These are phyloP conservation scores for Brenthis hecate DNA, from an alignment of 2,888 invertebrate species.

Conservation along the genomic window DNA sequence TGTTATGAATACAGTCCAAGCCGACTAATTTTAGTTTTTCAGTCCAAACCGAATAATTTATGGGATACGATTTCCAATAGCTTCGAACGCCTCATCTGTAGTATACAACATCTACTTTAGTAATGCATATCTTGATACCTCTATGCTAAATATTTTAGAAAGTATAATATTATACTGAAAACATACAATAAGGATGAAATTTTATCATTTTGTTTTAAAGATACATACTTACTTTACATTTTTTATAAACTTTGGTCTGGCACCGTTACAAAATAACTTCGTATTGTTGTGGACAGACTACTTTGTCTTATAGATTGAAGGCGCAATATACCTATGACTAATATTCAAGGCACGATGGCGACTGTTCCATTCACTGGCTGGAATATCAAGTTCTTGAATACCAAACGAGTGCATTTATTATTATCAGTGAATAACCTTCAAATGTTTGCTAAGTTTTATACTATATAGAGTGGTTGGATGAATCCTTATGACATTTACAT, in stretches of 20 bases:
- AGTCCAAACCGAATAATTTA: no score
- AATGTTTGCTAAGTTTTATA: constrained; percentile 34
- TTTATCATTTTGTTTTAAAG: no score
- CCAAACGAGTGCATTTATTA: constrained; percentile 52
- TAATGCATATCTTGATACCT: no score
- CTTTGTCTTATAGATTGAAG: constrained; percentile 30
- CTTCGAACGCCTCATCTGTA: no score
- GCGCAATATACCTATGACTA: constrained; percentile 41
- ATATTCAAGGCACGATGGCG: constrained; percentile 66
- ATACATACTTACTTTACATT: not conserved
- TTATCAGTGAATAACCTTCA: constrained; percentile 38
- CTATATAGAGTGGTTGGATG: constrained; percentile 21
- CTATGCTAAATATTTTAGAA: no score
- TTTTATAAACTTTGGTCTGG: not conserved
- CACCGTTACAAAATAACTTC: not conserved
- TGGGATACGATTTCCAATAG: no score
- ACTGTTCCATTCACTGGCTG: constrained; percentile 65
- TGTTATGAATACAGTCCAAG: not conserved
- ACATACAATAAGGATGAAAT: no score
- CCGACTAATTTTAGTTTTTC: no score
- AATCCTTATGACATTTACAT: not conserved
- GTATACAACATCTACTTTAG: no score
- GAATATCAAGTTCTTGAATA: constrained; percentile 67
- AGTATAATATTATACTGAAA: no score
- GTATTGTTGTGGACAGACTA: constrained; percentile 10